Evolutionary conservation across 2,797 vertebrate species (phyloP).

Genomic region (Eulemur coronatus): DNA sequence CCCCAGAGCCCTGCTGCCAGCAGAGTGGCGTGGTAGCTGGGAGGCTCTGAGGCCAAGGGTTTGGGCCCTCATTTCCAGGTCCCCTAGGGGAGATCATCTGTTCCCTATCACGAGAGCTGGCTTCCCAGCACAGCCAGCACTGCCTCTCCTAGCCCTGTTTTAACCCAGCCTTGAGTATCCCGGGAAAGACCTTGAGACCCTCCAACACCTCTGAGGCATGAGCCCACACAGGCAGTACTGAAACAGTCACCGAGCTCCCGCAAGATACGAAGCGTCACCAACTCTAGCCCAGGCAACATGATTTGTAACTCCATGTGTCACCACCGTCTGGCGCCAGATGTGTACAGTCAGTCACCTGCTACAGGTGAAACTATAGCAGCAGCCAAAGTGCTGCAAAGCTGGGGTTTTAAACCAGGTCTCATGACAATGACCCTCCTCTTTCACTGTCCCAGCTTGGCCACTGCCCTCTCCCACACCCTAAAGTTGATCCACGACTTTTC

Average conservation of each 20-base stretch:
- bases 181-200: neutral
- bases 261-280: neutral
- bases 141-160: neutral
- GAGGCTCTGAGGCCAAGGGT: neutral
- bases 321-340: neutral
- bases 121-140: neutral
- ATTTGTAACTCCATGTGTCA: neutral
- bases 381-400: neutral
- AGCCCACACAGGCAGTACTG: neutral
- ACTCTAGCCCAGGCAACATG: neutral
- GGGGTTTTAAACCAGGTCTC: neutral
- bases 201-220: neutral
- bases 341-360: no score
- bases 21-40: neutral
- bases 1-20: neutral
- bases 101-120: neutral
- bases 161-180: neutral
- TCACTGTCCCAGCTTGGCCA: neutral
- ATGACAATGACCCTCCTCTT: neutral
- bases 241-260: neutral
- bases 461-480: neutral
- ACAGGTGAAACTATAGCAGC: neutral
- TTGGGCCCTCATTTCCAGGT: neutral
- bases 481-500: neutral
- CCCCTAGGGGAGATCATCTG: neutral